Base-by-base conservation (phyloP, 2,797 vertebrate species). In the Lutra lutra region DNA sequence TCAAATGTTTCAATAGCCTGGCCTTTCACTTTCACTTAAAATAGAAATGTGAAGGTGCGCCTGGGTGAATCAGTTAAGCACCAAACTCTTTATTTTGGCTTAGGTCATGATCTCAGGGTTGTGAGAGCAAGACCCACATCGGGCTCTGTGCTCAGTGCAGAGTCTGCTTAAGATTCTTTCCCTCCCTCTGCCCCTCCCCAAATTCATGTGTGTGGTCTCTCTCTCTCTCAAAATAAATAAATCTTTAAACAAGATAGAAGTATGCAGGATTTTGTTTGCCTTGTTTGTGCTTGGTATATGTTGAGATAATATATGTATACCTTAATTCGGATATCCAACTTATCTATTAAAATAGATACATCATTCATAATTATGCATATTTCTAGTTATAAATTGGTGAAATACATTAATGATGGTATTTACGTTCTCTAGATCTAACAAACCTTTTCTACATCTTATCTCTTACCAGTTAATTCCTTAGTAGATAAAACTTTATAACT, bases 1-100 rank as follows among this genome's bases (percentile, higher is more conserved):
- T 3, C 54, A 88, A 82, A 82, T 83, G 2, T 91, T 40, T 91
- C 43, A 72, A 64, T 64, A 89, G 15, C 5, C 23, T 82, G 9
- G 7, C 4, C 1, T 91, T 13, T 21, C 1, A 60, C 73, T 96
- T 95, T 96, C 20, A 96, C n/a, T 92, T 75, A 84, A 94, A 89
- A 83, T 13, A 89, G n/a, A 91, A 89, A 88, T 88, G 51, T 32
- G 18, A 79, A 86, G 35, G 64, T 17, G 32, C 5, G 0, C 64
- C 64, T 66, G 32, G 7, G 32, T 66, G 17, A 68, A 18, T 68
- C 3, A 2, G 64, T 68, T 68, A 68, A 68, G 32, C 17, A 4
- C 20, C 64, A 68, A 20, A 68, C 64, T 35, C 64, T 68, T 68
- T 32, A 35, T 68, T 68, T 66, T 15, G 15, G 15, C 64, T 35